A percentile compares a stretch with the other conserved stretches of the same genome.
These are phyloP conservation scores for Chamaedrilus cognettii DNA, from an alignment of 2,888 invertebrate species.

Conservation along the genomic window DNA sequence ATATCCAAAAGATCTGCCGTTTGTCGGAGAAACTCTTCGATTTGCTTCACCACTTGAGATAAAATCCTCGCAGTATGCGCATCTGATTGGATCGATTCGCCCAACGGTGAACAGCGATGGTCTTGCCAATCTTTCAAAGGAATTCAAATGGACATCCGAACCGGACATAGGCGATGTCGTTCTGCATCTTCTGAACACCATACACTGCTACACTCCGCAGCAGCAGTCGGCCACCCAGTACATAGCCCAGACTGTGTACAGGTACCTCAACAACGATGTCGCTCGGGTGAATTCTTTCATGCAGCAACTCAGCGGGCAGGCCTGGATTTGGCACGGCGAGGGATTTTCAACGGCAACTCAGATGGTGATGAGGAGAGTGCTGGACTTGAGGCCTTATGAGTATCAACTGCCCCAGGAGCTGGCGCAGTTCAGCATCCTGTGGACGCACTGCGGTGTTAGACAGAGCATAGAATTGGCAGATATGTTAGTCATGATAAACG, in stretches of 20 bases:
- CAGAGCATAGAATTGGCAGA: too few species aligned
- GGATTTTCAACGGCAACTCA: conserved; percentile 36
- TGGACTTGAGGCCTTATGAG: conserved; percentile 39
- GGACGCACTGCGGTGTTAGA: too few species aligned
- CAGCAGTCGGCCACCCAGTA: conserved; percentile 6
- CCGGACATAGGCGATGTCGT: conserved; percentile 5
- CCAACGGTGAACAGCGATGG: conserved; percentile 1
- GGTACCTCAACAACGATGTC: conserved; percentile 2
- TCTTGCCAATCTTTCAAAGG: conserved; percentile 5
- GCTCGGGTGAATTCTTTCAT: too few species aligned
- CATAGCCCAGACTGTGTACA: conserved; percentile 10
- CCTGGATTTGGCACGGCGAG: conserved; percentile 44
- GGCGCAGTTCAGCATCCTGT: too few species aligned
- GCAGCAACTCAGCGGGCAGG: too few species aligned
- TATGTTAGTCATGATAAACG: too few species aligned
- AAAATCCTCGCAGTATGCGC: conserved; percentile 1
- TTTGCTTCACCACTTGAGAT: conserved; percentile 14
- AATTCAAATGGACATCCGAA: conserved; percentile 10
- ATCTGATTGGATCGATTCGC: conserved; percentile 17
- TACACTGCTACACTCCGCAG: conserved; percentile 2
- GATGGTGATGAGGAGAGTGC: conserved; percentile 32
- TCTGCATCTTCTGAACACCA: conserved; percentile 10
- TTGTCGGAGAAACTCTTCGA: conserved; percentile 4
- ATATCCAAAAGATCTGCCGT: conserved; percentile 8
- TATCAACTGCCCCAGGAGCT: conserved; percentile 38